These are phyloP conservation scores for Drosophila colorata DNA, from an alignment of 2,888 invertebrate species.

Conservation along the genomic window DNA sequence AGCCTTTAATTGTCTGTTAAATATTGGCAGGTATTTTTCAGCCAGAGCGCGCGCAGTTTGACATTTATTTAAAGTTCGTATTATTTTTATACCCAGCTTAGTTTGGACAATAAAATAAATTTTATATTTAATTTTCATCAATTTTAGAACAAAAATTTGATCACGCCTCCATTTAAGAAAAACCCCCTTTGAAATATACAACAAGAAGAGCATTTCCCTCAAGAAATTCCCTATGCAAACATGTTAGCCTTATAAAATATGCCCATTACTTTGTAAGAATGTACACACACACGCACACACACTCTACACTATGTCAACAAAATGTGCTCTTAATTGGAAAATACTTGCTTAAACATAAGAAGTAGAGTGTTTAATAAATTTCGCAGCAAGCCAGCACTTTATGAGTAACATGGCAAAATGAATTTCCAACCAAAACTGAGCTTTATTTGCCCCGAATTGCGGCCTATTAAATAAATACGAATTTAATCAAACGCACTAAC, in stretches of 20 bases:
- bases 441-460: conserved; percentile 43
- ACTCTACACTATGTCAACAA: conserved; percentile 2
- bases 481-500: conserved; percentile 47
- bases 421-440: conserved; percentile 19
- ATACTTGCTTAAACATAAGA: background rate
- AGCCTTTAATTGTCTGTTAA: background rate
- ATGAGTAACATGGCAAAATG: conserved; percentile 14
- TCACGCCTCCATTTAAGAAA: too few relatives aligned
- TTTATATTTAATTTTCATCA: too few relatives aligned
- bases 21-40: background rate
- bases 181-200: too few relatives aligned
- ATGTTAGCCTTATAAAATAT: background rate
- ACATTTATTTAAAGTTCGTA: too few relatives aligned
- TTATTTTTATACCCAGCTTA: too few relatives aligned
- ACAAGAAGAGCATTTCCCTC: background rate
- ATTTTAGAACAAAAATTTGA: too few relatives aligned
- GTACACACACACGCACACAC: background rate
- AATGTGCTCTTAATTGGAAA: conserved; percentile 3
- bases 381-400: background rate
- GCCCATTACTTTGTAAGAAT: background rate
- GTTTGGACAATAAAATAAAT: too few relatives aligned
- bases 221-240: background rate
- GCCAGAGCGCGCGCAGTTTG: too few relatives aligned
- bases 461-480: conserved; percentile 55
- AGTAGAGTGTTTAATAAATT: background rate